Base-by-base conservation (phyloP, 2,888 invertebrate genomes). In the Cremastinae sp. region DNA sequence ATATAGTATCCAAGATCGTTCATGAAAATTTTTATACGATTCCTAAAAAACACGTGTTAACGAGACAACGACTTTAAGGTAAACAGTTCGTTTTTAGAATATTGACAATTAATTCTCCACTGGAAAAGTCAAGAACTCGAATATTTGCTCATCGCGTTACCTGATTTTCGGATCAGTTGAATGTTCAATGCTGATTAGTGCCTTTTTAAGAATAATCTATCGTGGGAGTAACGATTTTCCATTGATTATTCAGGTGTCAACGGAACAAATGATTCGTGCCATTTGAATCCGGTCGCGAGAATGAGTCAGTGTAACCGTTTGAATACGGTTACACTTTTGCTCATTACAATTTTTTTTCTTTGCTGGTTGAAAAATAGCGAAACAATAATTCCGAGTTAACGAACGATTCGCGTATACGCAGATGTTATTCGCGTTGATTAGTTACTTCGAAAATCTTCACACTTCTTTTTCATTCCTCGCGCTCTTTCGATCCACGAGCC, bases 381-480 rank as follows among this genome's bases (percentile, higher is more conserved):
- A 36, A 36, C 18, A 43, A 18, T 8, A 16, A 58, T 20, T 7
- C 12, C 14, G 38, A 51, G 64, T 65, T 58, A 72, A 72, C 58
- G 58, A 72, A 65, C 56, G 64, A 9, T 41, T 58, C 45, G 10
- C 56, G 45, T 53, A 45, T 16, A 18, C 34, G 22, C 8, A 14
- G 28, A 43, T 20, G 8, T 12, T 20, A n/a, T 14, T 43, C 2
- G 0, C 20, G 7, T 20, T 5, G 16, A 14, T 58, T 58, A 1
- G 9, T 22, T 43, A 16, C n/a, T 18, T n/a, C 28, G 16, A 43
- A 10, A 1, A 4, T 36, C 12, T 3, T 2, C 16, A n/a, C n/a
- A n/a, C n/a, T n/a, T 45, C 20, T 45, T 8, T 3, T 28, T 18
- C 16, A 18, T 18, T 47, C 22, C 22, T 61, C 53, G 62, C 41